Evolutionary conservation across 2,797 vertebrate species (phyloP), one percentile per base, ranked within the genome.

Genomic region (Chromis chromis): DNA sequence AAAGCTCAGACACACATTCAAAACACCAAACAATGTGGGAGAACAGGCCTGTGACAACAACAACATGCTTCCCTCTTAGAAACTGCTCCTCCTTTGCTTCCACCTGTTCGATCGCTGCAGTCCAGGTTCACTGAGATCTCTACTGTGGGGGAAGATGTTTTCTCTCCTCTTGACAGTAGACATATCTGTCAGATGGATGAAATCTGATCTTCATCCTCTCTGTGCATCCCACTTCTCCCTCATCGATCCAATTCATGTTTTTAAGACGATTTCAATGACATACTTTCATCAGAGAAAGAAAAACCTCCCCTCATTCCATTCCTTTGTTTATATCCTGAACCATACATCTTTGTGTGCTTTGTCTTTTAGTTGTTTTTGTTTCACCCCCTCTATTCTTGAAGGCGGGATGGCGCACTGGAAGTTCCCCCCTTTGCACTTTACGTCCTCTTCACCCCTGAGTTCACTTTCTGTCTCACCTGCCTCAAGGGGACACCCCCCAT

Each of bases 381-480:
- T 62, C 6, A 42, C 31, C 42, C 63, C 77, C 50, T 63, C 10
- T 2, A 12, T 74, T 77, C 63, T 78, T 40, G 59, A 81, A 74
- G 83, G 76, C 86, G 81, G 76, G 78, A 77, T 66, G 77, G 70
- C 14, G 58, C 84, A 83, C 73, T 69, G 83, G 81, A 90, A 76
- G 84, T 87, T 90, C 79, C 80, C 82, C 82, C 85, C 72, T 82
- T 83, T 92, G 94, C 93, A 94, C 94, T 94, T 94, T 92, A 92
- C 84, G 80, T 86, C 86, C 81, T 86, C 19, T 72, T 14, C 75
- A 70, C 84, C 82, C 86, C 72, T 61, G 40, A 75, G 40, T 86
- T 80, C 28, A 68, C 67, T 81, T 90, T 62, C 76, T 72, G 73
- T 80, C 88, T 77, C 65, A 22, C 73, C 82, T 68, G 65, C 86